These are phyloP conservation scores for Aethes cnicana DNA, from an alignment of 2,888 invertebrate genomes.

Conservation along the genomic window DNA sequence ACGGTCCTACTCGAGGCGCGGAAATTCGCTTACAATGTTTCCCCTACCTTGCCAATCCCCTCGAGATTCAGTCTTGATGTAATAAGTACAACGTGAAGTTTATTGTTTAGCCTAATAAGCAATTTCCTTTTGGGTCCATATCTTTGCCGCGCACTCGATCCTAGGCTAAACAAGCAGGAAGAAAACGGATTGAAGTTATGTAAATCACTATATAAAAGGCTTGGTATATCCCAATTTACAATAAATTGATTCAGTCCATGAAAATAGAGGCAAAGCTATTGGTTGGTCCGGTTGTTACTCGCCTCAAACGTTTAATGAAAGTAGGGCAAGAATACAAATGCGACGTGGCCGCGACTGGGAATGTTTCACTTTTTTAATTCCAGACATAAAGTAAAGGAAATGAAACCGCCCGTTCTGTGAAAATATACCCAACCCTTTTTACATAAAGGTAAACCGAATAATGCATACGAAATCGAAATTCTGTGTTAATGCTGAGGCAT, in stretches of 20 bases:
- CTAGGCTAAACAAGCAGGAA: no score
- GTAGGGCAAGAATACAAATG: conserved; percentile 25
- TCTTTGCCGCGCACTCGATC: no score
- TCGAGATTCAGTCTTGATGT: conserved; percentile 10
- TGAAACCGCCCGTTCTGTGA: neutral
- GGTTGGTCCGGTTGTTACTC: conserved; percentile 19
- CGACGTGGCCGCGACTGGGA: conserved; percentile 5
- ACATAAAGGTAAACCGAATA: conserved; percentile 5
- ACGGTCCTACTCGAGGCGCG: conserved; percentile 17
- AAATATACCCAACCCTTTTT: neutral
- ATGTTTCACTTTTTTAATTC: conserved; percentile 25
- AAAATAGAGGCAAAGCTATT: conserved; percentile 18
- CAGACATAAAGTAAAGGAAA: conserved; percentile 8
- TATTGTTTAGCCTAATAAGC: no score
- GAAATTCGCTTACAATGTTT: conserved; percentile 28
- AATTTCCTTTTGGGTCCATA: no score
- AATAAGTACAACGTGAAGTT: no score
- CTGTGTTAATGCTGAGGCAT: neutral
- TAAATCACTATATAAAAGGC: no score
- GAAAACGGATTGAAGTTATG: no score
- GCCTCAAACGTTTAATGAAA: conserved; percentile 22
- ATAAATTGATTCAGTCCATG: neutral
- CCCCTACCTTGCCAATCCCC: conserved; percentile 19
- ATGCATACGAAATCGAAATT: neutral
- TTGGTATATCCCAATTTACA: neutral